Percentiles rank a stretch among this genome's conserved stretches.
Conservation (phyloP, 1,140 invertebrate species). For the Drosophila auraria region DNA sequence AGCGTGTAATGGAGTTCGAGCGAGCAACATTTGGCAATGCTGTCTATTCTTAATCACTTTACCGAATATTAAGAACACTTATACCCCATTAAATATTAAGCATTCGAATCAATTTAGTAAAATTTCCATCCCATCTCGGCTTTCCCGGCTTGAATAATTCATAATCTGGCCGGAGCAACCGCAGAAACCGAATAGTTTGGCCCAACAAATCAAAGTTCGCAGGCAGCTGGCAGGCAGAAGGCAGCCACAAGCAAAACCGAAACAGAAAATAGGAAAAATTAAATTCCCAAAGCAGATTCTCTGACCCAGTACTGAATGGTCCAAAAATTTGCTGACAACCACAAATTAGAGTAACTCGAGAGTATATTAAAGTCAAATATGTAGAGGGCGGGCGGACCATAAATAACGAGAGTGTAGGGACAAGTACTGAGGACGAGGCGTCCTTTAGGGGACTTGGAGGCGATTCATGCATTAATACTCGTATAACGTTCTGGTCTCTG, state of each 20-base stretch:
- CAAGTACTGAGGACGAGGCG: constrained; percentile 5
- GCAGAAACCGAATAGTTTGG: constrained; percentile 43
- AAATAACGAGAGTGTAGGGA: constrained; percentile 31
- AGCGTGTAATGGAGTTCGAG: constrained; percentile 44
- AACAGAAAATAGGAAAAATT: constrained; percentile 33
- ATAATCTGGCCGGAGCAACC: constrained; percentile 31
- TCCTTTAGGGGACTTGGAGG: constrained; percentile 11
- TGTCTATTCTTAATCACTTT: constrained; percentile 18
- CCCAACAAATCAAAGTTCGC: constrained; percentile 44
- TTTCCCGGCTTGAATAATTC: constrained; percentile 45
- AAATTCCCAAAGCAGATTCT: constrained; percentile 32
- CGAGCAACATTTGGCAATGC: not conserved
- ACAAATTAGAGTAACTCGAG: constrained; percentile 61
- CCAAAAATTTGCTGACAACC: constrained; percentile 63
- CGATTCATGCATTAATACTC: constrained; percentile 53
- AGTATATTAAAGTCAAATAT: constrained; percentile 65
- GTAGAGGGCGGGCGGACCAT: constrained; percentile 12
- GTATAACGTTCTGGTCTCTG: constrained; percentile 48
- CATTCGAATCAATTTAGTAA: constrained; percentile 34
- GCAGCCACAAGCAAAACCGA: constrained; percentile 21
- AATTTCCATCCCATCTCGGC: constrained; percentile 9
- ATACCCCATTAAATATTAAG: constrained; percentile 43
- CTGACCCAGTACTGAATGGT: constrained; percentile 2
- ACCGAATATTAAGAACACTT: constrained; percentile 40
- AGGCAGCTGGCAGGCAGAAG: not conserved